A percentile compares a stretch with the other conserved stretches of the same genome.
Evolutionary conservation across 30 jellyfish, hydroid and myxozoan species (phyloP).

Genomic region (Catostylus mosaicus): DNA sequence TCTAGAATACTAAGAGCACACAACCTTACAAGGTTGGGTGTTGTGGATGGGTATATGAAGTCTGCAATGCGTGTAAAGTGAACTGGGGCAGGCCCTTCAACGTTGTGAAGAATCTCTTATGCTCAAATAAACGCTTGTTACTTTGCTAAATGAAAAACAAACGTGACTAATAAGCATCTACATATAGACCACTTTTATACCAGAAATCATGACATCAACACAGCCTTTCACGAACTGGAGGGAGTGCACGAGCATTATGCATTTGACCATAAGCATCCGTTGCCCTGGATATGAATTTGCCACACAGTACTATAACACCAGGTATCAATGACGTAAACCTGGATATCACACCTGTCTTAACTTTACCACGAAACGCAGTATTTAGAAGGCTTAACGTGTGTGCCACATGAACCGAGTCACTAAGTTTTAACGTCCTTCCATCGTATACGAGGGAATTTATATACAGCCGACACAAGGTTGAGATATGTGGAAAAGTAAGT

Average conservation of each 20-base stretch:
- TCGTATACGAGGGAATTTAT: background rate
- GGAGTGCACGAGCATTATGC: constrained; percentile 46
- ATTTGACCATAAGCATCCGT: constrained; percentile 8
- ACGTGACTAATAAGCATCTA: background rate
- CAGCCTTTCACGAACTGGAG: constrained; percentile 82
- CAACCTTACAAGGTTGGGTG: too few species aligned
- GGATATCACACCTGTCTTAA: background rate
- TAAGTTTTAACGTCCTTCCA: constrained; percentile 20
- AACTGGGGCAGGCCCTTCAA: too few species aligned
- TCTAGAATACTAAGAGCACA: too few species aligned
- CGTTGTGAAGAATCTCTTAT: too few species aligned
- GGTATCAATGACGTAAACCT: constrained; percentile 1
- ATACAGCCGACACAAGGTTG: too few species aligned
- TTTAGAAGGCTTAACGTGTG: constrained; percentile 44
- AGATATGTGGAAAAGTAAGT: too few species aligned
- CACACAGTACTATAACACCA: constrained; percentile 6
- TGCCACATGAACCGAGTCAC: constrained; percentile 6
- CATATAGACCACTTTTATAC: constrained; percentile 24
- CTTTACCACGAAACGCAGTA: constrained; percentile 2
- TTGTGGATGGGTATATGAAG: too few species aligned
- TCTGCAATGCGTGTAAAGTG: too few species aligned
- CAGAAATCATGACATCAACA: constrained; percentile 78
- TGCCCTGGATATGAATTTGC: constrained; percentile 51
- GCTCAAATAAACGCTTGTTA: too few species aligned
- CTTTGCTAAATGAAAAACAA: background rate